Percentiles rank a stretch among this genome's conserved stretches.
These are phyloP conservation scores for Phylloscopus trochilus DNA, from an alignment of 2,113 vertebrate genomes.

Conservation along the genomic window DNA sequence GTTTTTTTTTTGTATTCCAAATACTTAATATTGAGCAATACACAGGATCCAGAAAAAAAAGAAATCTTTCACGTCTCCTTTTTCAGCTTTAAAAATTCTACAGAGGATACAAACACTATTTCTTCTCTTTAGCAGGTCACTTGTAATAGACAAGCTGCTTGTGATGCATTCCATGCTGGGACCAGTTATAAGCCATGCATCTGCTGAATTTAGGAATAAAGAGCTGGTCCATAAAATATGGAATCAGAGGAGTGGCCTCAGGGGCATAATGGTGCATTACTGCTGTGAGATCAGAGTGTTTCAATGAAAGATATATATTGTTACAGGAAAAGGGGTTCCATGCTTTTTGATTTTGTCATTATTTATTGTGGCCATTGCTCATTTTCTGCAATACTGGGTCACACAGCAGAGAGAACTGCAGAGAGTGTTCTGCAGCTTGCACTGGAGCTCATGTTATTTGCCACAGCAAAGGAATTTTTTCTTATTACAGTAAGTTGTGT, in stretches of 20 bases:
- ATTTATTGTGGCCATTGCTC: constrained; percentile 41
- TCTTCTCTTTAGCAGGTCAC: constrained; percentile 48
- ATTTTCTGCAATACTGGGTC: not conserved
- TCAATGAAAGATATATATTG: constrained; percentile 46
- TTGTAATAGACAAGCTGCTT: constrained; percentile 58
- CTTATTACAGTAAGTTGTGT: not conserved
- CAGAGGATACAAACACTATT: constrained; percentile 45
- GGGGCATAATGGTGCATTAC: constrained; percentile 49
- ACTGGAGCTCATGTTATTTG: not conserved
- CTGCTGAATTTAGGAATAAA: constrained; percentile 55
- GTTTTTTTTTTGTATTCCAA: not conserved
- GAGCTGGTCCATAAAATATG: constrained; percentile 56
- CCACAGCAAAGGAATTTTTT: not conserved
- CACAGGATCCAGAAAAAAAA: not conserved
- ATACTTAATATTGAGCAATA: not conserved
- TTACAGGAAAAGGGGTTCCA: constrained; percentile 46
- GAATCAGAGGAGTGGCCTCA: constrained; percentile 56
- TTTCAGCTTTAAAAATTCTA: constrained; percentile 39
- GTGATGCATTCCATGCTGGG: constrained; percentile 63
- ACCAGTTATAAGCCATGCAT: constrained; percentile 48
- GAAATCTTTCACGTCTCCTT: not conserved
- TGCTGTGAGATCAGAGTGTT: constrained; percentile 52
- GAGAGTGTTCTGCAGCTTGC: not conserved
- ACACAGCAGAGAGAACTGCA: not conserved
- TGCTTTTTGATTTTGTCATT: constrained; percentile 36